phyloP scores from a whole-genome alignment of 1,140 invertebrate species.

The Caenorhabditis inopinata region DNA sequence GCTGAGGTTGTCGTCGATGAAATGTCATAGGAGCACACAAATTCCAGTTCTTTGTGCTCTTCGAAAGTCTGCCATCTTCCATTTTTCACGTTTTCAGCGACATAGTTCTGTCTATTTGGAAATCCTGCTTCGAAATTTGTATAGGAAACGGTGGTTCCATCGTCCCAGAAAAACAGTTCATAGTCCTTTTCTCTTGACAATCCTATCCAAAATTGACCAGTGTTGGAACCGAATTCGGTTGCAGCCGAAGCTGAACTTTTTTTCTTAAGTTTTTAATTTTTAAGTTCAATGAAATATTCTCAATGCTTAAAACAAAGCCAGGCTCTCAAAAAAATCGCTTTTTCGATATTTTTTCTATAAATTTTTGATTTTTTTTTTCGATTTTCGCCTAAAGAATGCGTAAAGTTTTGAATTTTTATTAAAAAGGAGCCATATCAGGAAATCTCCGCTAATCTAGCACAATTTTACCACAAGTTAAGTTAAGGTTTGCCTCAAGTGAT shows the following conservation, averaged over 20 bases:
- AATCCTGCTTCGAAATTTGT: slow-evolving; percentile 12
- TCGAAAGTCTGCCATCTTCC: background rate
- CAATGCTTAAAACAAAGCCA: no score
- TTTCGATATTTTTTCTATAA: no score
- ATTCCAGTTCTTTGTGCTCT: background rate
- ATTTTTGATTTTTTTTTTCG: no score
- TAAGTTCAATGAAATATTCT: no score
- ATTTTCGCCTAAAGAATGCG: no score
- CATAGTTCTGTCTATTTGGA: slow-evolving; percentile 1
- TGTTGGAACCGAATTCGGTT: background rate
- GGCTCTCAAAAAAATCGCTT: no score
- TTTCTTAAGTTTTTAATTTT: no score
- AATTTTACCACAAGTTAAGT: no score
- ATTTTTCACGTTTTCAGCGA: slow-evolving; percentile 7
- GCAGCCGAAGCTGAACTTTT: background rate
- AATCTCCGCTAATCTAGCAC: no score
- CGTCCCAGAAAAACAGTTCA: background rate
- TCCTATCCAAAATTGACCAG: background rate
- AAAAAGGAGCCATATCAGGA: no score
- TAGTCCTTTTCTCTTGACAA: background rate
- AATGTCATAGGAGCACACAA: slow-evolving; percentile 2
- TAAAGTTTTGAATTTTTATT: no score
- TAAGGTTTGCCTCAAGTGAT: no score
- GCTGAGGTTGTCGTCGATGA: background rate
- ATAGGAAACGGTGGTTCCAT: background rate